Conservation (phyloP, 2,113 vertebrate species). For the Labrus mixtus region DNA sequence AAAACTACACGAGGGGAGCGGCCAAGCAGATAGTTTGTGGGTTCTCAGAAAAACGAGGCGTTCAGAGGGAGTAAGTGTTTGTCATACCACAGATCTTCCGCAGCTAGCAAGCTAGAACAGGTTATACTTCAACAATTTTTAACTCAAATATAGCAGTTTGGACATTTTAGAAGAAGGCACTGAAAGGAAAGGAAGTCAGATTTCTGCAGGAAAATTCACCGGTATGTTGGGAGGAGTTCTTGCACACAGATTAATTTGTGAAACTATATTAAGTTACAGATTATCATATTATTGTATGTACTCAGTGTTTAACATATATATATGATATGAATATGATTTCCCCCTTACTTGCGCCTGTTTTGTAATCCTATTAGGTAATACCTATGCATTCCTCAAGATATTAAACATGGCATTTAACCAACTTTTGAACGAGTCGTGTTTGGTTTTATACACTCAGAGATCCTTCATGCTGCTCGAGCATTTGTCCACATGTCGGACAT, state of each 20-base stretch:
- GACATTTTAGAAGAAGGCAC: conserved; percentile 5
- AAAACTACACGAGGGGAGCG: conserved; percentile 24
- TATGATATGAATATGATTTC: conserved; percentile 60
- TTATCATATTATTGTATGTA: conserved; percentile 68
- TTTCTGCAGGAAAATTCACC: conserved; percentile 6
- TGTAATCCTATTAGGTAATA: conserved; percentile 81
- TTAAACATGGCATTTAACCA: conserved; percentile 81
- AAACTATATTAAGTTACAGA: conserved; percentile 59
- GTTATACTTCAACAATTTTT: conserved; percentile 25
- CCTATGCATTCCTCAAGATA: conserved; percentile 75
- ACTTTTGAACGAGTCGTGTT: conserved; percentile 29
- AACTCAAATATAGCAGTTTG: conserved; percentile 30
- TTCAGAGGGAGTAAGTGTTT: conserved; percentile 49
- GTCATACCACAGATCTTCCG: conserved; percentile 53
- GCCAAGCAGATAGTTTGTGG: conserved; percentile 45
- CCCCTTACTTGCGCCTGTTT: conserved; percentile 75
- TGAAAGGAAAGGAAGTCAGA: conserved; percentile 2
- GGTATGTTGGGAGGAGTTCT: conserved; percentile 53
- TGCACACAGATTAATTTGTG: conserved; percentile 59
- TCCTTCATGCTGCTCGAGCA: neutral
- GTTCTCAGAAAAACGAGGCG: conserved; percentile 20
- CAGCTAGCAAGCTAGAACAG: conserved; percentile 24
- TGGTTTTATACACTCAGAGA: conserved; percentile 29
- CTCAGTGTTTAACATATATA: conserved; percentile 73
- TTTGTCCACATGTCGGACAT: conserved; percentile 11